Conservation (phyloP, 2,797 vertebrate species). For the Scolopax bukidnonensis region DNA sequence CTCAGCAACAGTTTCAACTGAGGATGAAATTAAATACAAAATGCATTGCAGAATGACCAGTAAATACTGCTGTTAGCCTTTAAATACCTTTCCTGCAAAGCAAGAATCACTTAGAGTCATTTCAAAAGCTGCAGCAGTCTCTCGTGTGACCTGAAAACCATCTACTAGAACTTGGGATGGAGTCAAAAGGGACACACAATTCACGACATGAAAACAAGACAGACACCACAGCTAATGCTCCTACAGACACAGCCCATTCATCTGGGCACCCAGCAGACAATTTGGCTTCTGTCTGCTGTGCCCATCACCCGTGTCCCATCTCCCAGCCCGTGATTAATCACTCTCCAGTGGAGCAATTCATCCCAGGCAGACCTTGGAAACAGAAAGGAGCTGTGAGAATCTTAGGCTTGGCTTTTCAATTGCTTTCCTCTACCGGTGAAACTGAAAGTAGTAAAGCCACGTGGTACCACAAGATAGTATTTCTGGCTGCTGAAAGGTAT, state of each 20-base stretch:
- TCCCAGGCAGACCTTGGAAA: background rate
- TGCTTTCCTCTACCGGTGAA: background rate
- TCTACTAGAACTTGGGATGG: background rate
- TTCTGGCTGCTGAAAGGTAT: background rate
- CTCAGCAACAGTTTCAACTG: background rate
- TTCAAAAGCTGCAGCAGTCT: background rate
- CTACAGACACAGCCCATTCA: background rate
- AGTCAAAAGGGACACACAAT: slow-evolving; percentile 29
- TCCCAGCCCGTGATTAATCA: slow-evolving; percentile 31
- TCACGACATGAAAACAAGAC: background rate
- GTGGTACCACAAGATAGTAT: background rate
- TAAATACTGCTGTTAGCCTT: background rate
- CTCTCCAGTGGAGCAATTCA: slow-evolving; percentile 31
- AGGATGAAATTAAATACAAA: background rate
- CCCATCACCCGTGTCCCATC: slow-evolving; percentile 8
- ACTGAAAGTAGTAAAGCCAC: background rate
- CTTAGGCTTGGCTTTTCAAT: background rate
- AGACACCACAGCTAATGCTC: background rate
- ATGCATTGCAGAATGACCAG: background rate
- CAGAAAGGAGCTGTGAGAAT: slow-evolving; percentile 1
- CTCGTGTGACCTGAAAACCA: background rate
- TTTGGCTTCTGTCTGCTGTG: slow-evolving; percentile 13
- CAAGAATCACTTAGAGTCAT: background rate
- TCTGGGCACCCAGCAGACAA: background rate
- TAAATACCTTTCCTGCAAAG: slow-evolving; percentile 3